A percentile compares a stretch with the other conserved stretches of the same genome.
Evolutionary conservation across 2,113 vertebrate species (phyloP).

Genomic region (Brachypteracias leptosomus): DNA sequence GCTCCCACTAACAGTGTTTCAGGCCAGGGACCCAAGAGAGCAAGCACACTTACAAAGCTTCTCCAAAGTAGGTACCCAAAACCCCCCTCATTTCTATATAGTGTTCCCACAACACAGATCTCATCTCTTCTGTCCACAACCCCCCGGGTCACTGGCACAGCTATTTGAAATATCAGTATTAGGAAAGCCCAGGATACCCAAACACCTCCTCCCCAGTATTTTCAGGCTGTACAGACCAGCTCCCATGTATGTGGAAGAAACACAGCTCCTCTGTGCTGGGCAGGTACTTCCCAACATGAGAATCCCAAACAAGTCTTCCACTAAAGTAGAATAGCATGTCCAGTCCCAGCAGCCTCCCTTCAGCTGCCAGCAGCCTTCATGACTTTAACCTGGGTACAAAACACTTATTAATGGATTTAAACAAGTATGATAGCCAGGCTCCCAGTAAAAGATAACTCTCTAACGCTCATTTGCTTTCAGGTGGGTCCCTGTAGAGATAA

Average conservation of each 20-base stretch:
- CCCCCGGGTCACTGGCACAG: background rate
- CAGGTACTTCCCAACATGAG: background rate
- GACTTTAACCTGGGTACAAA: background rate
- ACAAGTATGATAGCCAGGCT: background rate
- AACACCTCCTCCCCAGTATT: background rate
- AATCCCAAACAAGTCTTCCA: background rate
- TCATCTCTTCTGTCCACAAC: background rate
- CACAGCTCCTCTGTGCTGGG: background rate
- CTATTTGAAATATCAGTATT: background rate
- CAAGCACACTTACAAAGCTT: background rate
- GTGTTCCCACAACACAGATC: background rate
- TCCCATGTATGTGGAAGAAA: background rate
- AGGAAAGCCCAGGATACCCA: background rate
- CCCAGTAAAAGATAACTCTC: background rate
- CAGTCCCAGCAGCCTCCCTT: background rate
- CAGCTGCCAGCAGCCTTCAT: background rate
- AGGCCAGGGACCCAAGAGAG: background rate
- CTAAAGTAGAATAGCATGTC: background rate
- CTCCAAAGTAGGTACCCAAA: background rate
- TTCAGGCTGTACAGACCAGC: background rate
- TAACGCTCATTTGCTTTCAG: background rate
- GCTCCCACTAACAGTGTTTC: background rate
- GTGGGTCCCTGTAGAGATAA: background rate
- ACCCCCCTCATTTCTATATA: fast-evolving
- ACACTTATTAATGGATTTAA: background rate